Evolutionary conservation across 2,113 vertebrate genomes (phyloP), one percentile per base, ranked within the genome.

Genomic region (Marcusenius ussheri): DNA sequence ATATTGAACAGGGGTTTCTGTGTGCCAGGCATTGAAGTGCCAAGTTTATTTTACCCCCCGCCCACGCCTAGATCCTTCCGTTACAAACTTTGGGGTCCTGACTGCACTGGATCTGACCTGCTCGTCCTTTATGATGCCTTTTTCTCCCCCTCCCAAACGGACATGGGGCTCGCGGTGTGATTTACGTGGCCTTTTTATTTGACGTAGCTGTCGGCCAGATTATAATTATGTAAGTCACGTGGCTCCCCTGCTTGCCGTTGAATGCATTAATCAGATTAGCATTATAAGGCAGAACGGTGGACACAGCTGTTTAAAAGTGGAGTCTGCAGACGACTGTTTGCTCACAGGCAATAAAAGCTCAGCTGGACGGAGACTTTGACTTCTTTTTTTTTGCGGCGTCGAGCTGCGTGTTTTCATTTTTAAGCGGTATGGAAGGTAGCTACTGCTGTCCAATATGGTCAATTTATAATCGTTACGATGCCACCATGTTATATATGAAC

Each of bases 201-300:
- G 91, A 93, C 91, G 91, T 93, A 92, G 91, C 92, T 92, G 92
- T 95, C 94, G 94, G 93, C 91, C 88, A 93, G 93, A 95, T 95
- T 94, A 93, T 92, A 93, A 94, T 95, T 93, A 94, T 94, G 93
- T 92, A 94, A 94, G 93, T 94, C 91, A 93, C 70, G 53, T 91
- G 89, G 89, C 86, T 89, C 3, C 87, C 93, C 92, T 89, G 31
- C 89, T 92, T 85, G 90, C 94, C 92, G 90, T 90, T 89, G 92
- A 91, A 90, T 93, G 93, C 92, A 92, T 92, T 94, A 95, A 95
- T 95, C 93, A 93, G 92, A 95, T 94, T 95, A 94, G 90, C 90
- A 90, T 92, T 92, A 93, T 90, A 92, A 80, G 21, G 93, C 93
- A 91, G 92, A 94, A 92, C 90, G 89, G 90, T 88, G 91, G 92